Evolutionary conservation across 2,113 vertebrate genomes (phyloP), one percentile per base, ranked within the genome.

Genomic region (Hemichromis elongatus): DNA sequence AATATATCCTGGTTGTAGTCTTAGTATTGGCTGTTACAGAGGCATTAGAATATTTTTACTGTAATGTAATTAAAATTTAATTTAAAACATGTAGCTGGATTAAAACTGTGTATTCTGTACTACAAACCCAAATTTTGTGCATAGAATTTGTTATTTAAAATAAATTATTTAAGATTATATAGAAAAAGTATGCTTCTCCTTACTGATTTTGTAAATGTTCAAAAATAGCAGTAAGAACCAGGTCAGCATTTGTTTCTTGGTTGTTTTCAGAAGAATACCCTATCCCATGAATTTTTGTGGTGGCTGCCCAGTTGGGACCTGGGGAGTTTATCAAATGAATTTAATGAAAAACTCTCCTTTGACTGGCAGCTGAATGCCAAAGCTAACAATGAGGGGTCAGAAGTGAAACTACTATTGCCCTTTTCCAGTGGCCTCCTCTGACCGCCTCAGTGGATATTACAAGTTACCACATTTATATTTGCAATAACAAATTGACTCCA

Each of bases 281-380:
- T 57, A 82, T 87, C 86, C 80, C 54, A 63, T 89, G 73, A 50
- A 95, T 94, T 95, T 87, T 92, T 92, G 88, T 81, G 88, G 81
- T 87, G 82, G 81, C 84, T 92, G 86, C 89, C 87, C 94, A 90
- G 88, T 92, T 88, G 93, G 93, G 88, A 93, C 85, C 92, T 88
- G 88, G 92, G 90, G 91, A 91, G 90, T 93, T 90, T 93, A 91
- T 94, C 90, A 92, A 95, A 90, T 94, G 92, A 95, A 93, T 95
- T 96, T 97, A 97, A 97, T 97, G 96, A 97, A 97, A 97, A 94
- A 95, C 66, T 79, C 88, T 83, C 86, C 79, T 90, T 95, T 98
- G 97, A 97, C 93, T 97, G 97, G 96, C 97, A 97, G 95, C 95
- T 96, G 93, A 97, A 97, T 96, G 94, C 92, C 89, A 88, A 89